Conservation (phyloP, 30 jellyfish, hydroid and myxozoan species). For the Pelagia noctiluca region DNA sequence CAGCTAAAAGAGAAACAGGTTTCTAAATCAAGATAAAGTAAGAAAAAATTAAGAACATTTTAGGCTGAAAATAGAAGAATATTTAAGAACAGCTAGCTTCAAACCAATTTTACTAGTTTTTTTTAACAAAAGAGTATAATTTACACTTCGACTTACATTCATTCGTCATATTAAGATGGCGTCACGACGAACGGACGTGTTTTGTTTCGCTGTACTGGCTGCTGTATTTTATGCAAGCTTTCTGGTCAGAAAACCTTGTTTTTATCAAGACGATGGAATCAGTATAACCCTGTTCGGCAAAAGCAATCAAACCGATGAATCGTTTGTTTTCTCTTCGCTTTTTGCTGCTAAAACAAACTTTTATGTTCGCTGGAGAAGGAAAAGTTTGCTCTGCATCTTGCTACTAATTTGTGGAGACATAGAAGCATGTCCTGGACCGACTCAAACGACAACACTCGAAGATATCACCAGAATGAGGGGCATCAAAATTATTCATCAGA, state of each 20-base stretch:
- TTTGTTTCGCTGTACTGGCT: conserved; percentile 35
- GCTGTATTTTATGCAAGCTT: conserved; percentile 20
- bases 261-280: conserved; percentile 27
- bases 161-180: no score
- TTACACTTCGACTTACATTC: no score
- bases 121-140: no score
- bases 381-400: conserved; percentile 19
- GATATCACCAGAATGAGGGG: conserved; percentile 36
- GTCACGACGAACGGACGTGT: conserved; percentile 21
- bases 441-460: conserved; percentile 12
- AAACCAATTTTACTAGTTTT: no score
- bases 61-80: no score
- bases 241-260: conserved; percentile 29
- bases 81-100: no score
- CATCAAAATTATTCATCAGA: conserved; percentile 41
- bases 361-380: conserved; percentile 26
- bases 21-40: no score
- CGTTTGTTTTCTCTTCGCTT: conserved; percentile 24
- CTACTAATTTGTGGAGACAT: conserved; percentile 28
- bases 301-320: conserved; percentile 24
- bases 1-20: no score
- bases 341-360: conserved; percentile 20
- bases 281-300: conserved; percentile 21
- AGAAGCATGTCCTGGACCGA: conserved; percentile 32
- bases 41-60: no score